These are phyloP conservation scores for Leucosticte australis DNA, from an alignment of 2,113 vertebrate species.

Conservation along the genomic window DNA sequence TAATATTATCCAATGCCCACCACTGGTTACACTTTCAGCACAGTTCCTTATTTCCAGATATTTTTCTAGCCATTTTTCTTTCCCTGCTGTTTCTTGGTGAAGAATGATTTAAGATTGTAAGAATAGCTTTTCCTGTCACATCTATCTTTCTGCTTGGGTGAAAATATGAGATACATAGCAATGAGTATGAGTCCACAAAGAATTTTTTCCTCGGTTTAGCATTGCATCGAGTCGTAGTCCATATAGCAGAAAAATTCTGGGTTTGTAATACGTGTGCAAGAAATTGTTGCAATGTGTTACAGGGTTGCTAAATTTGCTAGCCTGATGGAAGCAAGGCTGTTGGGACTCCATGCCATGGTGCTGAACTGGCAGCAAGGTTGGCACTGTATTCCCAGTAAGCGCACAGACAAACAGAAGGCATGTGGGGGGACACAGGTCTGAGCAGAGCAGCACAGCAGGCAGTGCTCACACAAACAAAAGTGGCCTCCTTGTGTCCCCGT, in stretches of 20 bases:
- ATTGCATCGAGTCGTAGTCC: background rate
- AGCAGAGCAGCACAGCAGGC: background rate
- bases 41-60: background rate
- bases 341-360: background rate
- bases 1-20: background rate
- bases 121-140: background rate
- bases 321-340: background rate
- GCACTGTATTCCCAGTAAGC: background rate
- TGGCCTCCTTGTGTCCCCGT: rapidly evolving
- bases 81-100: background rate
- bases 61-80: background rate
- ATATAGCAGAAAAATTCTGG: background rate
- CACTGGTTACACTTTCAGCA: background rate
- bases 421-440: rapidly evolving
- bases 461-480: background rate
- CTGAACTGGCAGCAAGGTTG: background rate
- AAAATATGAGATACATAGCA: background rate
- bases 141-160: background rate
- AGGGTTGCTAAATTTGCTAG: background rate
- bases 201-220: background rate
- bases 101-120: background rate
- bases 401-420: rapidly evolving
- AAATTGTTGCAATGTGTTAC: background rate
- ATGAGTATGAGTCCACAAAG: rapidly evolving
- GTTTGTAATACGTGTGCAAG: background rate